Conservation (phyloP, 2,888 invertebrate genomes). For the Halocaridina rubra region DNA sequence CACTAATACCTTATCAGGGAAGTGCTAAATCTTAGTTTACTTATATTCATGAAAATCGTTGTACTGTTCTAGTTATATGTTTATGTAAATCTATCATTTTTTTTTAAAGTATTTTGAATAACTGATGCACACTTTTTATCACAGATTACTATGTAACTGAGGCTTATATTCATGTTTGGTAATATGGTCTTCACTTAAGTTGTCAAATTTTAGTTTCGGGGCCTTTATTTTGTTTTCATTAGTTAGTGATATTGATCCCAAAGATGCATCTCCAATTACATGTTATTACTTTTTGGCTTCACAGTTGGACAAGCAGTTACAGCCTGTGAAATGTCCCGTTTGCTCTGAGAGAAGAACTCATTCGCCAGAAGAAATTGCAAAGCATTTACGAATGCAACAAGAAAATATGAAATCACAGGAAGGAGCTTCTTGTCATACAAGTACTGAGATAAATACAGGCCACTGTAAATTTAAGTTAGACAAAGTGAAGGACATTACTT, state of each 20-base stretch:
- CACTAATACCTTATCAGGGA: not conserved
- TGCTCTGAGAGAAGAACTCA: slow-evolving; percentile 22
- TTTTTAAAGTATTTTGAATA: too few species aligned
- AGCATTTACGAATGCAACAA: slow-evolving; percentile 7
- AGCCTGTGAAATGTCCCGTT: slow-evolving; percentile 25
- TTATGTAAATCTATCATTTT: too few species aligned
- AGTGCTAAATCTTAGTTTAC: not conserved
- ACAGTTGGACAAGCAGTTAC: slow-evolving; percentile 34
- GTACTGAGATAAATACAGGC: not conserved
- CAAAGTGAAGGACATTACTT: slow-evolving; percentile 17
- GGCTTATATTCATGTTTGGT: too few species aligned
- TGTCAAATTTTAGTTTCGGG: not conserved
- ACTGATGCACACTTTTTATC: too few species aligned
- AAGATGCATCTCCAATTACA: too few species aligned
- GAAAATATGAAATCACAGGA: not conserved
- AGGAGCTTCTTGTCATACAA: not conserved
- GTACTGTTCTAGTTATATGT: too few species aligned
- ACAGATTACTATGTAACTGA: too few species aligned
- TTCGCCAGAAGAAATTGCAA: slow-evolving; percentile 26
- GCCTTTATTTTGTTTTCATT: not conserved
- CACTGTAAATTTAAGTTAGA: slow-evolving; percentile 1
- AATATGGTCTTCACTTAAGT: not conserved
- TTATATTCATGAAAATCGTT: too few species aligned
- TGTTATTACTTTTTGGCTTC: not conserved
- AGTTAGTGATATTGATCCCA: too few species aligned